A percentile compares a stretch with the other conserved stretches of the same genome.
These are phyloP conservation scores for Esox lucius DNA, from an alignment of 2,797 vertebrate genomes.

Conservation along the genomic window DNA sequence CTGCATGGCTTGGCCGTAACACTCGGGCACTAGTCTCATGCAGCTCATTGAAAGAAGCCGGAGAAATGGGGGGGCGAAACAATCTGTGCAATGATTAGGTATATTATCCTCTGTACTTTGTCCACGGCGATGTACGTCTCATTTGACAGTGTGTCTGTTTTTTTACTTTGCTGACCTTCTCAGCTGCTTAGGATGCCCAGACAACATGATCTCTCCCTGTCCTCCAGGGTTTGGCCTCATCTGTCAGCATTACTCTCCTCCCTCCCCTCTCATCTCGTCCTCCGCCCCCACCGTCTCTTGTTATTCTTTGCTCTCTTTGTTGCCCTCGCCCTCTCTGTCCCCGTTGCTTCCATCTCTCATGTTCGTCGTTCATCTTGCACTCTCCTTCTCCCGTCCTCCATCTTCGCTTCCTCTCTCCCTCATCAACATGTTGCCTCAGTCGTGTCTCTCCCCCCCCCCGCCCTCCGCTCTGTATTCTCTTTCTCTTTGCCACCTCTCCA, in stretches of 20 bases:
- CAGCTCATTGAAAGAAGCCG: not conserved
- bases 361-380: not conserved
- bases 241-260: constrained; percentile 23
- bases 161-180: not conserved
- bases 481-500: not conserved
- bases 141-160: not conserved
- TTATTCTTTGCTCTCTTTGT: not conserved
- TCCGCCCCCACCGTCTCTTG: not conserved
- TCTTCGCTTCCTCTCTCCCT: constrained; percentile 13
- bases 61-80: not conserved
- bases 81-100: not conserved
- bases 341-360: not conserved
- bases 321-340: not conserved
- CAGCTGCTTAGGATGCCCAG: not conserved
- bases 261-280: no score
- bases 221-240: not conserved
- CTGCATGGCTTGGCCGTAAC: constrained; percentile 48
- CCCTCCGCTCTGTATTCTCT: not conserved
- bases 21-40: constrained; percentile 25
- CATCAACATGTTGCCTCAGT: constrained; percentile 33
- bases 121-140: not conserved
- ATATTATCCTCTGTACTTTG: constrained; percentile 4
- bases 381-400: not conserved
- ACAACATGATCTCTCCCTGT: no score
- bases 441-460: not conserved